phyloP scores from a whole-genome alignment of 2,797 vertebrate genomes.

The Cuniculus paca region DNA sequence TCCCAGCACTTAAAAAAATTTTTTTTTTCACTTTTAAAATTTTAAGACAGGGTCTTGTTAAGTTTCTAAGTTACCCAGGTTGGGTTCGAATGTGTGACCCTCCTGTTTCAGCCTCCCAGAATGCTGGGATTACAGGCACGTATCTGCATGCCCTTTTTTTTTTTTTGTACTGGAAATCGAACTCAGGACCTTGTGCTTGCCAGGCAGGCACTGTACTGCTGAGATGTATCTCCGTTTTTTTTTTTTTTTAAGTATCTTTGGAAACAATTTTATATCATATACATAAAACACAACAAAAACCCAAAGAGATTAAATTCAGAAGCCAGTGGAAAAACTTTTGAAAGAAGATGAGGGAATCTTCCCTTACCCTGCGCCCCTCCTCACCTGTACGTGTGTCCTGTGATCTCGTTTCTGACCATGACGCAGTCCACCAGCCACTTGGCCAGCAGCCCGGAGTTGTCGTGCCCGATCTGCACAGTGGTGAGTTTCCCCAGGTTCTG shows the following conservation, averaged over 20 bases:
- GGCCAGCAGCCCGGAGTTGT: conserved; percentile 97
- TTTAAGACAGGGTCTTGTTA: neutral
- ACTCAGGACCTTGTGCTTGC: too few species aligned
- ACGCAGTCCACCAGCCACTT: conserved; percentile 99
- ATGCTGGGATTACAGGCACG: neutral
- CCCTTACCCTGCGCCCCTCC: conserved; percentile 34
- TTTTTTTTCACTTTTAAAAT: neutral
- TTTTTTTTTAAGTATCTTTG: neutral
- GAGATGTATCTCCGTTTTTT: neutral
- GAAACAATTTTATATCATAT: neutral
- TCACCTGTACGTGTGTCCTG: conserved; percentile 98
- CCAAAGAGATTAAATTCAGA: neutral
- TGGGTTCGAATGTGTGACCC: neutral
- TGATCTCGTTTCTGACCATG: conserved; percentile 98
- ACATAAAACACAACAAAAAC: neutral
- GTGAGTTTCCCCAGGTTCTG: conserved; percentile 98
- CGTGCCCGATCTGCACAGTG: conserved; percentile 97
- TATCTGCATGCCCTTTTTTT: neutral
- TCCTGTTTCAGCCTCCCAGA: neutral
- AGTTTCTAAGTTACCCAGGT: neutral
- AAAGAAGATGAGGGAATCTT: too few species aligned
- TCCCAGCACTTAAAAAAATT: neutral
- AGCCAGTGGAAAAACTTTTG: neutral
- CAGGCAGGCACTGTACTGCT: too few species aligned
- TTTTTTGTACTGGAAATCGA: neutral